Evolutionary conservation across 2,888 invertebrate species (phyloP).

Genomic region (Melinaea menophilus): DNA sequence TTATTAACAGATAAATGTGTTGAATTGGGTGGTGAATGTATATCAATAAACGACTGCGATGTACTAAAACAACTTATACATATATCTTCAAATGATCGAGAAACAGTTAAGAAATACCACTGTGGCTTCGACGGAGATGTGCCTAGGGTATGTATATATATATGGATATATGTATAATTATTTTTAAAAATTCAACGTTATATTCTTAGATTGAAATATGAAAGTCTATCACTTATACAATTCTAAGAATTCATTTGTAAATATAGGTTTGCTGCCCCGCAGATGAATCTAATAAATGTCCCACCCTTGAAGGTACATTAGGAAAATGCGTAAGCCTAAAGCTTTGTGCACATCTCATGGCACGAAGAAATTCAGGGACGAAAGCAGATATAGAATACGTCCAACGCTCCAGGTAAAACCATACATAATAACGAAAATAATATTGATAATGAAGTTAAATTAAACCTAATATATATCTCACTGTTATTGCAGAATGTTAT

Average conservation of each 20-base stretch:
- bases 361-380: slow-evolving; percentile 36
- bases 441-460: not conserved
- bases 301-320: slow-evolving; percentile 43
- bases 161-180: too few relatives aligned
- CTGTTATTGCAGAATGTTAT: too few relatives aligned
- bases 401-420: slow-evolving; percentile 46
- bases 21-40: slow-evolving; percentile 50
- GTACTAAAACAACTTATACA: slow-evolving; percentile 50
- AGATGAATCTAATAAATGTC: slow-evolving; percentile 33
- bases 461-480: too few relatives aligned
- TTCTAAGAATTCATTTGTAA: too few relatives aligned
- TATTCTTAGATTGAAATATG: too few relatives aligned
- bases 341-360: slow-evolving; percentile 41
- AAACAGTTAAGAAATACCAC: slow-evolving; percentile 52
- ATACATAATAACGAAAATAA: not conserved
- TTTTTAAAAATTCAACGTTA: too few relatives aligned
- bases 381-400: slow-evolving; percentile 39
- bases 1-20: too few relatives aligned
- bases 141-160: slow-evolving; percentile 45
- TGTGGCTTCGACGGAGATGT: slow-evolving; percentile 48
- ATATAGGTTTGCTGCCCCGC: slow-evolving; percentile 42
- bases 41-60: slow-evolving; percentile 55
- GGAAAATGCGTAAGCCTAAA: slow-evolving; percentile 48
- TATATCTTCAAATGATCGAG: slow-evolving; percentile 45
- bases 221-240: too few relatives aligned